phyloP scores from a whole-genome alignment of 2,797 vertebrate species.

The Ctenosaura bakeri region DNA sequence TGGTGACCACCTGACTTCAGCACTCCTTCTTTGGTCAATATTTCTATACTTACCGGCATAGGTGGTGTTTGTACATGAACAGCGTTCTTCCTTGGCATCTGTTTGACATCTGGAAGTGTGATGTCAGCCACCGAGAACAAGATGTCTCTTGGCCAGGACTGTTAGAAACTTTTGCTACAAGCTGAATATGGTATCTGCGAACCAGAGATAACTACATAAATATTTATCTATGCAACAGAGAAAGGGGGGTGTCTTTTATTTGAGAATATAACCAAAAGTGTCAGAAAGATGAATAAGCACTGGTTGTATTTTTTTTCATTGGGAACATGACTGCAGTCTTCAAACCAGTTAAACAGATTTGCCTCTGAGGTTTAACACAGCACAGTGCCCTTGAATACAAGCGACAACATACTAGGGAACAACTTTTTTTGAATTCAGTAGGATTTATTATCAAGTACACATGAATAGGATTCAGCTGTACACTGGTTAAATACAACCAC shows the following conservation, averaged over 20 bases:
- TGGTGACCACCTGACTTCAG: conserved; percentile 48
- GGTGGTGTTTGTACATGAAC: conserved; percentile 40
- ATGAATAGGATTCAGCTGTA: not conserved
- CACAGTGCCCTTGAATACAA: not conserved
- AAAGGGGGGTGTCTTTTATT: not conserved
- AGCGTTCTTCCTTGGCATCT: conserved; percentile 56
- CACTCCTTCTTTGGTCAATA: conserved; percentile 36
- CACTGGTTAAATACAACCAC: not conserved
- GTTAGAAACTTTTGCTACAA: conserved; percentile 41
- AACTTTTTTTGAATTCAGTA: not conserved
- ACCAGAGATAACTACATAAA: not conserved
- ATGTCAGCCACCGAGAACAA: conserved; percentile 44
- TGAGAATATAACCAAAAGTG: not conserved
- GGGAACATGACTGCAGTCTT: not conserved
- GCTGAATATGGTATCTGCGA: conserved; percentile 39
- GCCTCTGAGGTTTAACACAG: not conserved
- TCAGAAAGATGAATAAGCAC: not conserved
- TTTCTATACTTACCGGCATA: conserved; percentile 55
- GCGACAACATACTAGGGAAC: not conserved
- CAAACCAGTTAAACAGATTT: not conserved
- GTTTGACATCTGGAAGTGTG: conserved; percentile 65
- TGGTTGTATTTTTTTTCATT: not conserved
- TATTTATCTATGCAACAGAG: not conserved
- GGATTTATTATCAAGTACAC: not conserved
- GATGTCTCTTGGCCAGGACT: conserved; percentile 58